Evolutionary conservation across 1,140 invertebrate genomes (phyloP).

Genomic region (silkworm (Bombyx mori)): ASM3026992v2 NC_085132.1:3484501-3485000

Average conservation of each 20-base stretch:
- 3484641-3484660: constrained; percentile 87
- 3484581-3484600: constrained; percentile 73
- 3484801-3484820: too few species aligned
- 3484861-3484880: too few species aligned
- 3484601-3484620: constrained; percentile 86
- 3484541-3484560: constrained; percentile 43
- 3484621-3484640: constrained; percentile 82
- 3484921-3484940: too few species aligned
- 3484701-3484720: too few species aligned
- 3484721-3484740: too few species aligned
- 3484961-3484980: not conserved
- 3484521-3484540: constrained; percentile 55
- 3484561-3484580: constrained; percentile 64
- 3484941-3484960: not conserved
- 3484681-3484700: constrained; percentile 75
- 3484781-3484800: too few species aligned
- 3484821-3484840: too few species aligned
- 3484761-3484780: too few species aligned
- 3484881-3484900: too few species aligned
- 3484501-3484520: constrained; percentile 51
- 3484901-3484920: too few species aligned
- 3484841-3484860: too few species aligned
- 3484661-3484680: constrained; percentile 90
- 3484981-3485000: not conserved
- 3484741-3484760: too few species aligned